phyloP scores from a whole-genome alignment of 2,797 vertebrate genomes.

The Eulemur coronatus region DNA sequence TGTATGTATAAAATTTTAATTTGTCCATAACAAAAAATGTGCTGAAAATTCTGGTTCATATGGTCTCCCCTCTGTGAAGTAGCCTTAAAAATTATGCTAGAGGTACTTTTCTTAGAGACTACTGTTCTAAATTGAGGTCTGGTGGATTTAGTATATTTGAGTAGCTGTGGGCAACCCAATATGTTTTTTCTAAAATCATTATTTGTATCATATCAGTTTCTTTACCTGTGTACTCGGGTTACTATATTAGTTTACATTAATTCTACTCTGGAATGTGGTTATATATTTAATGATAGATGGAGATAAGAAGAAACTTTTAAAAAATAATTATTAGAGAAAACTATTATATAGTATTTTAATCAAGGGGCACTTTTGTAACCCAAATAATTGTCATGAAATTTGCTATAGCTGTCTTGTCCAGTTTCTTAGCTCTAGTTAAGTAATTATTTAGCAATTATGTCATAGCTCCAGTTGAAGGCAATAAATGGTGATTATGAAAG shows the following conservation, averaged over 20 bases:
- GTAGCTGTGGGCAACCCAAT: background rate
- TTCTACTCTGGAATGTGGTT: background rate
- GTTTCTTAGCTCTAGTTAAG: background rate
- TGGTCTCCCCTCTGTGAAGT: conserved; percentile 5
- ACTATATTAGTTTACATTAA: background rate
- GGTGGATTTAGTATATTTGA: background rate
- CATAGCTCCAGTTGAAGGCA: background rate
- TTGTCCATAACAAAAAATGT: background rate
- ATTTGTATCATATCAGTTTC: background rate
- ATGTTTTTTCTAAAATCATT: background rate
- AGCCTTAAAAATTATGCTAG: background rate
- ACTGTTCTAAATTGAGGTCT: background rate
- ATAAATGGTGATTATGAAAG: background rate
- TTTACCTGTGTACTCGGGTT: background rate
- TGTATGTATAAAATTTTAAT: background rate
- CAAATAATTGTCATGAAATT: background rate
- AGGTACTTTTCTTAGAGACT: background rate
- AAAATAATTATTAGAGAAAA: background rate
- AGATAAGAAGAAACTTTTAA: background rate
- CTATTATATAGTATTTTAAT: background rate
- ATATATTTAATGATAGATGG: background rate
- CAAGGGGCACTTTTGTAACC: background rate
- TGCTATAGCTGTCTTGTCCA: background rate
- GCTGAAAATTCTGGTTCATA: background rate
- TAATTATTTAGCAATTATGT: background rate